phyloP scores from a whole-genome alignment of 35 echinoderm and acorn worm species.

The Chiridota heheva region DNA sequence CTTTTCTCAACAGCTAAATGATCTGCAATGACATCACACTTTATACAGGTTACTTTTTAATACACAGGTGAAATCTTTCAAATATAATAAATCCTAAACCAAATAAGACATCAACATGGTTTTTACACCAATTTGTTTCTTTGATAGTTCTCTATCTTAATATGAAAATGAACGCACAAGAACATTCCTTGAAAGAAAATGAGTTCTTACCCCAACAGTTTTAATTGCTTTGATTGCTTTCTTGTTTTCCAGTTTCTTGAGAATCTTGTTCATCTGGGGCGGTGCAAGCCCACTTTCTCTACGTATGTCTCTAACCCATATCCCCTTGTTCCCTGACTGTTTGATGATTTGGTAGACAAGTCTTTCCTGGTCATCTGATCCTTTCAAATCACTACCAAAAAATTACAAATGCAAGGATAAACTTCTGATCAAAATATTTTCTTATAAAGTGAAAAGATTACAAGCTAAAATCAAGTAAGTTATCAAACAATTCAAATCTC shows the following conservation, averaged over 20 bases:
- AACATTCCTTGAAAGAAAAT: neutral
- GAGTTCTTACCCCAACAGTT: constrained; percentile 76
- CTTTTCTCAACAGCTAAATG: too few relatives aligned
- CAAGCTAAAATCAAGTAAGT: neutral
- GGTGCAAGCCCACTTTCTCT: constrained; percentile 71
- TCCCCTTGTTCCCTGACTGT: constrained; percentile 93
- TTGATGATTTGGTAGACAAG: constrained; percentile 98
- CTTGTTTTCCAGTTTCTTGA: constrained; percentile 86
- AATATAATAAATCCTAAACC: too few relatives aligned
- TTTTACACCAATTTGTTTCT: too few relatives aligned
- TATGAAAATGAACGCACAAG: neutral
- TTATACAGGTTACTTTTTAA: too few relatives aligned
- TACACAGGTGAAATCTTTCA: too few relatives aligned
- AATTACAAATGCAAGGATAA: neutral
- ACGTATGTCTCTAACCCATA: constrained; percentile 92
- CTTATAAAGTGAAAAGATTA: neutral
- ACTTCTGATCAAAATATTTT: neutral
- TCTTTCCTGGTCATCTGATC: constrained; percentile 88
- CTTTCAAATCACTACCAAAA: constrained; percentile 71
- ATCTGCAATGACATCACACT: too few relatives aligned
- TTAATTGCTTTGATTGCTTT: constrained; percentile 98
- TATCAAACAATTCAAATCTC: neutral
- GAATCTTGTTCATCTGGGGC: constrained; percentile 93
- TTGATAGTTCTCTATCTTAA: too few relatives aligned
- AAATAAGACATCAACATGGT: too few relatives aligned